A percentile compares a stretch with the other conserved stretches of the same genome.
These are phyloP conservation scores for Limnephilus auricula DNA, from an alignment of 2,888 invertebrate species.

Conservation along the genomic window DNA sequence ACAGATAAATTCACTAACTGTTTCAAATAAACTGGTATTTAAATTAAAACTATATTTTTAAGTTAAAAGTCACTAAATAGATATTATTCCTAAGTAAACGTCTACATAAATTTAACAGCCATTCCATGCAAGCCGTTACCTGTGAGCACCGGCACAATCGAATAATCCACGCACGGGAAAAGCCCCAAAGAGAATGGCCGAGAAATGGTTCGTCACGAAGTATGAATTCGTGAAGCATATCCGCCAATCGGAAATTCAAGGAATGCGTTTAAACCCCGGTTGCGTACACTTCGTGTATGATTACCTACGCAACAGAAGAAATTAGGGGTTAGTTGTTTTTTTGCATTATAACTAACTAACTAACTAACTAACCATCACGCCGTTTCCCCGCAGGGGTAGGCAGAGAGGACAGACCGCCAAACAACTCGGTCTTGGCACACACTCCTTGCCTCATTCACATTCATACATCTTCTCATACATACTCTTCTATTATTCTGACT, in stretches of 20 bases:
- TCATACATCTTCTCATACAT: too few relatives aligned
- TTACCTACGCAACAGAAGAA: background rate
- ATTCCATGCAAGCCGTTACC: conserved; percentile 72
- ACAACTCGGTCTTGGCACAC: too few relatives aligned
- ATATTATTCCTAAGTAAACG: background rate
- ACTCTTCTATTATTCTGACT: too few relatives aligned
- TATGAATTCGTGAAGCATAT: conserved; percentile 51
- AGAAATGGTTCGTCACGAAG: conserved; percentile 75
- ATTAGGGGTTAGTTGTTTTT: conserved; percentile 20
- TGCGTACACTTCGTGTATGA: conserved; percentile 43
- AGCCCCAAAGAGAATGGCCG: conserved; percentile 85
- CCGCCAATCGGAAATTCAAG: conserved; percentile 41
- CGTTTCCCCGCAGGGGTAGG: too few relatives aligned
- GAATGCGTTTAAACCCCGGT: conserved; percentile 48
- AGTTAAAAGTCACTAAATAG: background rate
- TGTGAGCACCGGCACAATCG: conserved; percentile 73
- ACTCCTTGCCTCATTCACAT: too few relatives aligned
- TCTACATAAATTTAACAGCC: conserved; percentile 45
- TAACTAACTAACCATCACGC: too few relatives aligned
- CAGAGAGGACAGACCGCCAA: too few relatives aligned
- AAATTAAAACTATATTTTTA: background rate
- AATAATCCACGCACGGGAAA: conserved; percentile 81
- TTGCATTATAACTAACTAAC: too few relatives aligned
- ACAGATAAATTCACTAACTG: background rate
- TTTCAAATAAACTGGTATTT: conserved; percentile 66